phyloP scores from a whole-genome alignment of 2,797 vertebrate genomes.

The Euphonia xanthogaster region DNA sequence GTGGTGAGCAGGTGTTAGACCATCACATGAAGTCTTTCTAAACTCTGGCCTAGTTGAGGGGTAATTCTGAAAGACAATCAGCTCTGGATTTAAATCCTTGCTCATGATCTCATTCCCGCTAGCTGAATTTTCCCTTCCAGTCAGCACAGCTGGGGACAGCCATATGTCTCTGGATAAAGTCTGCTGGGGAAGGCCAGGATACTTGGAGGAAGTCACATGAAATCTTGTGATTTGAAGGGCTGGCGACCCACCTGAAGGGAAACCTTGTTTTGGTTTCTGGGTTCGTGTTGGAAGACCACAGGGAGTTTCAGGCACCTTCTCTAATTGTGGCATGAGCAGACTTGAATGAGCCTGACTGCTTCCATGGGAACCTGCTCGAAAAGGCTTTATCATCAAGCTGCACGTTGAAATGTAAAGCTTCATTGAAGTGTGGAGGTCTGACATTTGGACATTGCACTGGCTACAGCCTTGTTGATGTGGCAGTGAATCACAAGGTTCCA shows the following conservation, averaged over 20 bases:
- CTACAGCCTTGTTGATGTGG: neutral
- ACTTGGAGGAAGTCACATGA: constrained; percentile 60
- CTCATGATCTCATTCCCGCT: neutral
- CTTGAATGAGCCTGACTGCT: constrained; percentile 25
- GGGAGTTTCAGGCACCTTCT: constrained; percentile 3
- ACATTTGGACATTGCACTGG: neutral
- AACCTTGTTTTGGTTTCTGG: constrained; percentile 30
- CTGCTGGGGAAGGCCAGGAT: constrained; percentile 23
- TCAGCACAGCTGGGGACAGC: constrained; percentile 51
- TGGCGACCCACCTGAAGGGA: constrained; percentile 41
- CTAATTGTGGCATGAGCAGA: constrained; percentile 34
- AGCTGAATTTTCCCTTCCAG: constrained; percentile 28
- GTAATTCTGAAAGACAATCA: constrained; percentile 61
- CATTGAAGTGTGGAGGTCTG: constrained; percentile 51
- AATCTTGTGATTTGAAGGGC: constrained; percentile 69
- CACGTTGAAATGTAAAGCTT: constrained; percentile 73
- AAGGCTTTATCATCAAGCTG: constrained; percentile 66
- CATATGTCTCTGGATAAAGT: constrained; percentile 55
- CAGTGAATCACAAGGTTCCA: constrained; percentile 1
- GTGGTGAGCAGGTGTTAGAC: constrained; percentile 56
- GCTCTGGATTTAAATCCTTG: constrained; percentile 26
- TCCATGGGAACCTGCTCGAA: neutral
- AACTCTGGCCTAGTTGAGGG: constrained; percentile 41
- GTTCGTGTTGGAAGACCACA: neutral
- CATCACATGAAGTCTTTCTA: neutral